Evolutionary conservation across 2,888 invertebrate genomes (phyloP), one percentile per base, ranked within the genome.

Genomic region (Scaptodrosophila latifasciaeformis): DNA sequence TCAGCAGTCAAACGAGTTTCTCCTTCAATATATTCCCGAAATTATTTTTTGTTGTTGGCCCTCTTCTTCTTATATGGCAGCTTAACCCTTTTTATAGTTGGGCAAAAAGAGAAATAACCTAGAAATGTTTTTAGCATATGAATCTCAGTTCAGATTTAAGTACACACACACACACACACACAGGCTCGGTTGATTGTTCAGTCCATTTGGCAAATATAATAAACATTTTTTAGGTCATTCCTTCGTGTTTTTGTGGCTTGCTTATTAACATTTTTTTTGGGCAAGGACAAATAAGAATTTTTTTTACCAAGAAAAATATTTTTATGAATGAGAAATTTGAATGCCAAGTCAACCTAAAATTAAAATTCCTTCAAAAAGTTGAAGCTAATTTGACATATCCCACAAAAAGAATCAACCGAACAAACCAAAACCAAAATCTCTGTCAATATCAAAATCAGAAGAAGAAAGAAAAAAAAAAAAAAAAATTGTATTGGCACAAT

Each of bases 141-240:
- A n/a, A n/a, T n/a, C n/a, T n/a, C n/a, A n/a, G n/a, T n/a, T n/a
- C 55, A 59, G 55, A 59, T 51, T 54, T 67, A 65, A 59, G 62
- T 67, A 49, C 30, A 45, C 27, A 48, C 27, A 46, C 31, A 34
- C 3, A 34, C 2, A 31, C 10, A 31, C 31, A 31, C 10, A 31
- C 2, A 10, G 5, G 3, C 1, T 34, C 6, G 1, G 15, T 17
- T 6, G 3, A 3, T 17, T 51, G 50, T 53, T 62, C 70, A 72
- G 62, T 75, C 77, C 71, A 75, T 75, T 76, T 75, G 70, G 54
- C 65, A 74, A 74, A 74, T 70, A 75, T 71, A 74, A 74, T 70
- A 75, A 76, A 75, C 69, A 74, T 69, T 71, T 75, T 67, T 27
- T 40, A 27, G 37, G 27, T 29, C n/a, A 18, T 12, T 42, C 29